phyloP scores from a whole-genome alignment of 2,113 vertebrate genomes.

The Todiramphus chloris region DNA sequence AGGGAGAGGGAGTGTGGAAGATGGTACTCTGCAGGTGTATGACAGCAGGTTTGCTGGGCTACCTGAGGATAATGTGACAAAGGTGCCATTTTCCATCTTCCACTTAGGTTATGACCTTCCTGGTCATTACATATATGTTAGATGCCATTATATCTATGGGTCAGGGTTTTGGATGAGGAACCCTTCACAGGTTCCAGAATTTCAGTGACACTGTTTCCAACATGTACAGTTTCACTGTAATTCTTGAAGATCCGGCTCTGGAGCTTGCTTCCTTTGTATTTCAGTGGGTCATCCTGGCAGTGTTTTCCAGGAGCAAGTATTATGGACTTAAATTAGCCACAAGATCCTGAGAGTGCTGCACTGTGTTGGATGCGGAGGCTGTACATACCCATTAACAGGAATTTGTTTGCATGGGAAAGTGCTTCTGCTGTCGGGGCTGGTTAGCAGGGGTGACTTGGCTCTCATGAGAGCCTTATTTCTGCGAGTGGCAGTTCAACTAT shows the following conservation, averaged over 20 bases:
- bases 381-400: background rate
- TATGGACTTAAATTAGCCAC: background rate
- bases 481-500: background rate
- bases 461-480: background rate
- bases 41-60: background rate
- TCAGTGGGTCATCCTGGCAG: background rate
- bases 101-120: background rate
- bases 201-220: background rate
- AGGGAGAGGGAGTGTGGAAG: background rate
- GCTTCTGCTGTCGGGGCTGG: background rate
- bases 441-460: background rate
- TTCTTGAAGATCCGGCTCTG: background rate
- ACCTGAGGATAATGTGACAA: background rate
- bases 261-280: background rate
- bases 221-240: fast-evolving
- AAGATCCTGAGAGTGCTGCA: background rate
- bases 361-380: background rate
- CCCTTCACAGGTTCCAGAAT: background rate
- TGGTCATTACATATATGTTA: background rate
- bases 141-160: fast-evolving
- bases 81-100: background rate
- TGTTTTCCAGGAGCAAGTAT: background rate
- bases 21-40: background rate
- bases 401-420: background rate
- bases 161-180: background rate